Evolutionary conservation across 2,113 vertebrate species (phyloP), one percentile per base, ranked within the genome.

Genomic region (Drymodes brunneopygia): DNA sequence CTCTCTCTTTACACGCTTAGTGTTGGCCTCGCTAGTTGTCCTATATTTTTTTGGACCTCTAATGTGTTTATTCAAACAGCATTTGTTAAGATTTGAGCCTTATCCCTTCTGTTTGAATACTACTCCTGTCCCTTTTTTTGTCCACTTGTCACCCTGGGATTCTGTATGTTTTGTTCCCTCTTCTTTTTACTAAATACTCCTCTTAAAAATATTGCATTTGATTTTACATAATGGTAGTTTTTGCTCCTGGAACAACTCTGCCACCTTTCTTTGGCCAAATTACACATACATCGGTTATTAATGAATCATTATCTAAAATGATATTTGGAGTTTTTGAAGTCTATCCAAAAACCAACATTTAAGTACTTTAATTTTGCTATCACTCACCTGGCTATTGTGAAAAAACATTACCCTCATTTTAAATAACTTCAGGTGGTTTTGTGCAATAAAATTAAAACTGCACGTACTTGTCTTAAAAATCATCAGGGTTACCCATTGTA

Each of bases 241-340:
- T 95, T 94, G 78, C 91, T 93, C 22, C 71, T 93, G 87, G 81
- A 95, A 95, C 94, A 96, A 86, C 64, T 97, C 94, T 95, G 85
- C 93, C 87, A 94, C 87, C 87, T 92, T 57, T 90, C 96, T 96
- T 92, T 94, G 72, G 79, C 85, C 81, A 95, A 95, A 91, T 87
- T 83, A n/a, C 42, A 45, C 6, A 2, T 77, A 38, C 7, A 1
- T 58, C 29, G 62, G 10, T 70, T 73, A 74, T 40, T 93, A 88
- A 71, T 10, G 28, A 73, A 91, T 50, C 17, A 5, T 69, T 54
- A 57, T 72, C 54, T 90, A 82, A 73, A 15, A 7, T 13, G 15
- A 66, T 38, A 36, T 12, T 67, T 50, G 14, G 0, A 23, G 35
- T 62, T 73, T 84, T 78, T 71, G 19, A 81, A 86, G 67, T n/a